A percentile compares a stretch with the other conserved stretches of the same genome.
phyloP scores from a whole-genome alignment of 1,140 invertebrate genomes.

The Sycophaga agraensis region DNA sequence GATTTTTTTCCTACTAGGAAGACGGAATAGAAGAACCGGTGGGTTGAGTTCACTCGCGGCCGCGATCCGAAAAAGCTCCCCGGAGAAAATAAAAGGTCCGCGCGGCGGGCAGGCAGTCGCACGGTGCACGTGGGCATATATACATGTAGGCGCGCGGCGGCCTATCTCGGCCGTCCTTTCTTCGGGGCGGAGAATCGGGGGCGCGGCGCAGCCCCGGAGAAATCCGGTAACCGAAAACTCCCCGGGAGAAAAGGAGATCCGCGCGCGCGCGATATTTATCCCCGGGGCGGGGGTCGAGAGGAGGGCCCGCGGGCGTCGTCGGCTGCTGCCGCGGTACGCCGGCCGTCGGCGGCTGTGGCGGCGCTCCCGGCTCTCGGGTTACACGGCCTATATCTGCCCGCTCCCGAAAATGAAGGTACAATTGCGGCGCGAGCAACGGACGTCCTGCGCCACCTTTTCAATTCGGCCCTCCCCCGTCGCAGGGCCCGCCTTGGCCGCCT shows the following conservation, averaged over 20 bases:
- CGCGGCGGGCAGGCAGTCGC: no score
- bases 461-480: slow-evolving; percentile 10
- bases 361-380: slow-evolving; percentile 39
- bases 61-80: neutral
- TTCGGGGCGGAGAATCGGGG: neutral
- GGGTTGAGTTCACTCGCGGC: no score
- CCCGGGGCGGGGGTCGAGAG: slow-evolving; percentile 1
- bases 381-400: slow-evolving; percentile 33
- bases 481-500: neutral
- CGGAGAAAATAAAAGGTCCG: neutral
- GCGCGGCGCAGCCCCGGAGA: slow-evolving; percentile 7
- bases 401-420: slow-evolving; percentile 28
- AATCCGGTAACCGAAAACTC: slow-evolving; percentile 43
- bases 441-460: slow-evolving; percentile 35
- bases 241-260: slow-evolving; percentile 17
- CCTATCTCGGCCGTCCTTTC: no score
- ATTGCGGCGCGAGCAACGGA: slow-evolving; percentile 6
- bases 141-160: no score
- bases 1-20: no score
- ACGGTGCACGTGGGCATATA: no score
- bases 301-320: no score
- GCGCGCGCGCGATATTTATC: slow-evolving; percentile 28
- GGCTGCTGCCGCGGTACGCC: no score
- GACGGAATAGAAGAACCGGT: no score
- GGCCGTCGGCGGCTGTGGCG: no score